Conservation (phyloP, 2,888 invertebrate species). For the Drosophila yooni region DNA sequence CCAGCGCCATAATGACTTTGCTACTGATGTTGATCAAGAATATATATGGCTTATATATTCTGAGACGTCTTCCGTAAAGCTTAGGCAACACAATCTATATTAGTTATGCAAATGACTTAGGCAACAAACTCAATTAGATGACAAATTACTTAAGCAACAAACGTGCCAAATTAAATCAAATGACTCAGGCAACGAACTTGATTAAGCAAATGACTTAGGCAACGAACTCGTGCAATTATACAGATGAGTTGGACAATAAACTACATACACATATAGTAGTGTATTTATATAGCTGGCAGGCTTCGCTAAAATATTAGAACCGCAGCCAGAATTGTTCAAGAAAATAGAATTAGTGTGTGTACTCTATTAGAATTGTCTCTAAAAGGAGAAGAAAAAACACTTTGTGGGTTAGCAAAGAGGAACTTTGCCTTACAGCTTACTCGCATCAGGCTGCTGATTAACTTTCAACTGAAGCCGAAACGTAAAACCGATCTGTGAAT, state of each 20-base stretch:
- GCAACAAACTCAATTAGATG: no score
- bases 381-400: background rate
- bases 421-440: background rate
- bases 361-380: background rate
- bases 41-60: no score
- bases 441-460: constrained; percentile 13
- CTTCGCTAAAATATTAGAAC: background rate
- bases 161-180: constrained; percentile 1
- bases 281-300: background rate
- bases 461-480: constrained; percentile 4
- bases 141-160: no score
- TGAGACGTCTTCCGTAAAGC: no score
- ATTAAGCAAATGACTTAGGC: constrained; percentile 25
- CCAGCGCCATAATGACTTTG: background rate
- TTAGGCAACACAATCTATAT: constrained; percentile 1
- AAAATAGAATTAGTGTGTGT: background rate
- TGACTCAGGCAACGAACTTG: constrained; percentile 24
- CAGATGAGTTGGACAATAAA: background rate
- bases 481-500: constrained; percentile 15
- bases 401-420: background rate
- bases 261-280: background rate
- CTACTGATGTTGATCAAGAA: no score
- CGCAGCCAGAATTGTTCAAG: background rate
- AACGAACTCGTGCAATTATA: constrained; percentile 11
- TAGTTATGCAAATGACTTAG: background rate